Evolutionary conservation across 2,888 invertebrate genomes (phyloP), one percentile per base, ranked within the genome.

Genomic region (Drosophila siamana): DNA sequence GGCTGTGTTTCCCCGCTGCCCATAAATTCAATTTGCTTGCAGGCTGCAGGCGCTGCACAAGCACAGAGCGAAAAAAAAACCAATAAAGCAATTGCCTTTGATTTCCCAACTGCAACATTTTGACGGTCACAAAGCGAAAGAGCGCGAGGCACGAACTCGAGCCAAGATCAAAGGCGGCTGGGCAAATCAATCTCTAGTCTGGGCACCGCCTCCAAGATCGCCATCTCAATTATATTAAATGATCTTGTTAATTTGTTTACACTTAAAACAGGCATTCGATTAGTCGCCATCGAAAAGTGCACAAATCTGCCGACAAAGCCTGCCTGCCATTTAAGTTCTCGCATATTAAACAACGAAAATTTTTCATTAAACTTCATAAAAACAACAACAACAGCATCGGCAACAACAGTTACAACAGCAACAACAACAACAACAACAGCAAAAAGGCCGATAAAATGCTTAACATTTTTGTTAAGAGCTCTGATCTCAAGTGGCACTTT

Each of bases 221-320:
- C 48, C 78, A 80, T 77, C 80, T 71, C 81, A 84, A 87, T 83
- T 88, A 72, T 65, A 51, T 60, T 72, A 77, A 89, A 88, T 78
- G 80, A 88, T 85, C 80, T 86, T 76, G 89, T 88, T 89, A 90
- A 89, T 86, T 88, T 88, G 86, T 72, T 79, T 82, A 86, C 77
- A 84, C 75, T 83, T 68, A 36, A 63, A 68, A 64, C 69, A 66
- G 63, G 68, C 55, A 71, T 69, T 72, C 79, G 79, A 81, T 85
- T 79, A 70, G 69, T 52, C 59, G 69, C 33, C 69, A 44, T 15
- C 60, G 66, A 74, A 74, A 77, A 77, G 47, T 77, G 73, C 65
- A 74, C 66, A 61, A 66, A 65, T 73, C 62, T 43, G 80, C 84
- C 88, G 78, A 83, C 88, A 86, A 88, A 82, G 82, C 46, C 52